These are phyloP conservation scores for Cerceris rybyensis DNA, from an alignment of 2,888 invertebrate species.

Conservation along the genomic window DNA sequence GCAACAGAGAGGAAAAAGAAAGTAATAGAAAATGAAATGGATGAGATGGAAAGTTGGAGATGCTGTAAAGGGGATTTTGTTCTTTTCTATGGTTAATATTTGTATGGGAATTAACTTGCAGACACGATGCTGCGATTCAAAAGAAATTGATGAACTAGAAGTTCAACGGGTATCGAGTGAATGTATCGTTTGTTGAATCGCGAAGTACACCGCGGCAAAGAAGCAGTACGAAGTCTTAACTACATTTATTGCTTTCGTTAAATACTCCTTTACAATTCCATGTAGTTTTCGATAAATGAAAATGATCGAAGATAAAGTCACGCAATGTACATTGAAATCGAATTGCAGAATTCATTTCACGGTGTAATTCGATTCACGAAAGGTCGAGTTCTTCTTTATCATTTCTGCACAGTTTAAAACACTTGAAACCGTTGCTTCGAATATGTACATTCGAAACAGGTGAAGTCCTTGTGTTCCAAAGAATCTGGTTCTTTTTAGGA, in stretches of 20 bases:
- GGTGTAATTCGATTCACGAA: too few relatives aligned
- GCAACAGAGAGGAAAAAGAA: conserved; percentile 27
- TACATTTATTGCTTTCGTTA: not conserved
- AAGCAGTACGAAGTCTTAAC: not conserved
- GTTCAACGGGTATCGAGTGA: not conserved
- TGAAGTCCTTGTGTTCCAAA: too few relatives aligned
- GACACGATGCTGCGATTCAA: conserved; percentile 34
- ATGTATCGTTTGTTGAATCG: not conserved
- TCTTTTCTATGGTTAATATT: conserved; percentile 30
- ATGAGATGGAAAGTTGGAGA: conserved; percentile 45
- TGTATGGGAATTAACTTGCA: conserved; percentile 36
- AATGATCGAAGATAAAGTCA: too few relatives aligned
- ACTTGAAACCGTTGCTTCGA: too few relatives aligned
- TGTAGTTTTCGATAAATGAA: too few relatives aligned
- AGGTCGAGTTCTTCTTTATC: too few relatives aligned
- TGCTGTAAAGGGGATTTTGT: conserved; percentile 34
- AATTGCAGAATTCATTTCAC: too few relatives aligned
- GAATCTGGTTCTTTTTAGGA: too few relatives aligned
- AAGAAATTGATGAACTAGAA: not conserved
- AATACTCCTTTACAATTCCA: too few relatives aligned
- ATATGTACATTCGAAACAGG: too few relatives aligned
- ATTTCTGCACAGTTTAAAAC: too few relatives aligned
- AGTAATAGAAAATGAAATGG: conserved; percentile 7
- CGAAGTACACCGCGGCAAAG: not conserved
- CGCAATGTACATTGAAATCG: too few relatives aligned